Evolutionary conservation across 2,888 invertebrate species (phyloP).

Genomic region (Odontocolon sp.): DNA sequence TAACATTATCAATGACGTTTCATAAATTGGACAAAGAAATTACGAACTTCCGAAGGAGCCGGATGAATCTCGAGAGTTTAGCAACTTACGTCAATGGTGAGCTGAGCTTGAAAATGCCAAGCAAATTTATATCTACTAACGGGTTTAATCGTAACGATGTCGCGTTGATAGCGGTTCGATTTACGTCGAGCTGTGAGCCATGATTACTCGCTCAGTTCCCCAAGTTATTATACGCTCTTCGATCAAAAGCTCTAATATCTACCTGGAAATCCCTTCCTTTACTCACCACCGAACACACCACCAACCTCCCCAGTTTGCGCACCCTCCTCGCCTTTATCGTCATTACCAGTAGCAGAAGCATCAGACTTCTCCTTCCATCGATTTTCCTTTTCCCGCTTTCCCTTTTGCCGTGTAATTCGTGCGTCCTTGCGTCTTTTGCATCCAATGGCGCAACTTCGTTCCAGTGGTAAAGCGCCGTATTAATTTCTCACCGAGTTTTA

Average conservation of each 20-base stretch:
- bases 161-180: conserved; percentile 64
- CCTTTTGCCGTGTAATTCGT: conserved; percentile 39
- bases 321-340: conserved; percentile 9
- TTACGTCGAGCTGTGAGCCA: conserved; percentile 61
- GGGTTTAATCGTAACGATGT: conserved; percentile 41
- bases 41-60: neutral
- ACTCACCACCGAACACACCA: neutral
- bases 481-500: conserved; percentile 63
- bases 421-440: conserved; percentile 53
- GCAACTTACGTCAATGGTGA: neutral
- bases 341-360: neutral
- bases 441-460: conserved; percentile 53
- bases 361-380: neutral
- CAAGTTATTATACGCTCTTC: conserved; percentile 71
- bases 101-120: conserved; percentile 4
- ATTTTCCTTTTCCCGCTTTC: conserved; percentile 7
- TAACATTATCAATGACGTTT: too few relatives aligned
- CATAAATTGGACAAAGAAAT: neutral
- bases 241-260: conserved; percentile 71
- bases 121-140: conserved; percentile 42
- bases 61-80: neutral
- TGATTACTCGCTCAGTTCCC: conserved; percentile 68
- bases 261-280: conserved; percentile 21
- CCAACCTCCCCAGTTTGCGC: conserved; percentile 27
- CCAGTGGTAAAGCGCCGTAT: conserved; percentile 60